phyloP scores from a whole-genome alignment of 1,140 invertebrate species.

The Asbolus verrucosus region DNA sequence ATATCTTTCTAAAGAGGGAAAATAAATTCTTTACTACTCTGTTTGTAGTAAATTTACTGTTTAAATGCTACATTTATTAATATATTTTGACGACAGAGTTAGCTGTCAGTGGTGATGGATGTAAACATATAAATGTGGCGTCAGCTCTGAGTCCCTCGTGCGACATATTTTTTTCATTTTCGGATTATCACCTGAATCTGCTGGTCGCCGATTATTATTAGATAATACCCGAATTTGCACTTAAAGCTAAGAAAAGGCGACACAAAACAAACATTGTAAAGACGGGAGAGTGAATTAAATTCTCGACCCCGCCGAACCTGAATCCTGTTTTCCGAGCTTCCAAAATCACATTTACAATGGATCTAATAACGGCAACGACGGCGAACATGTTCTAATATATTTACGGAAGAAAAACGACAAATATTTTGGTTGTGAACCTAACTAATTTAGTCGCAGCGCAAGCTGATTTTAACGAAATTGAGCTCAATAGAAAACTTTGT shows the following conservation, averaged over 20 bases:
- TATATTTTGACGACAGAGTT: no score
- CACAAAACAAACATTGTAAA: conserved; percentile 24
- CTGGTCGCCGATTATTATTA: conserved; percentile 10
- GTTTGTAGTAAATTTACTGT: no score
- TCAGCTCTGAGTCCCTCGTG: no score
- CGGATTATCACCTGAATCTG: background rate
- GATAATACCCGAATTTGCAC: conserved; percentile 32
- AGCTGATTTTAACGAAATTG: conserved; percentile 4
- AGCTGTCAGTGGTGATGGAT: no score
- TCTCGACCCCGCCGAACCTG: background rate
- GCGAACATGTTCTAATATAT: conserved; percentile 11
- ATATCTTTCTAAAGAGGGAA: no score
- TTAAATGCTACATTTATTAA: no score
- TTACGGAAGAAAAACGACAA: conserved; percentile 11
- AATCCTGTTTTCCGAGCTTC: conserved; percentile 11
- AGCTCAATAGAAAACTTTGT: no score
- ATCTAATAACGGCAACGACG: background rate
- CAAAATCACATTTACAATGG: conserved; percentile 11
- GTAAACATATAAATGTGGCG: no score
- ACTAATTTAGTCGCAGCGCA: background rate
- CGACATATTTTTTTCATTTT: conserved; percentile 24
- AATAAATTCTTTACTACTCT: no score
- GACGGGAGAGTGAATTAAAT: conserved; percentile 18
- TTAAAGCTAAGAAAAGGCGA: conserved; percentile 32
- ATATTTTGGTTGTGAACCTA: conserved; percentile 25